Percentiles rank a stretch among this genome's conserved stretches.
These are phyloP conservation scores for Aphaenogaster ashmeadi DNA, from an alignment of 1,140 invertebrate genomes.

Conservation along the genomic window DNA sequence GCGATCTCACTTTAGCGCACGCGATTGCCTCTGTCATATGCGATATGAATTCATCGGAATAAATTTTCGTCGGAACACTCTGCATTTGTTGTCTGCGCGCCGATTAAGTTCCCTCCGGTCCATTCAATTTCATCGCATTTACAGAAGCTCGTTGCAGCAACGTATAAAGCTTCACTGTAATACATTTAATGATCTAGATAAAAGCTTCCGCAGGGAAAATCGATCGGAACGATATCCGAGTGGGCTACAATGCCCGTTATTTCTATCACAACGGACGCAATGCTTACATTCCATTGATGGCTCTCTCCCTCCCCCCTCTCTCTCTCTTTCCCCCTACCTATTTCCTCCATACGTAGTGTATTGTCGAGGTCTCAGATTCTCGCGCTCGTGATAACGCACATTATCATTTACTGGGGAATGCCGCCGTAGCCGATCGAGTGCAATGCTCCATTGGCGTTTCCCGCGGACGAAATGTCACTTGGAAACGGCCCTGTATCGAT, in stretches of 20 bases:
- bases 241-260: slow-evolving; percentile 29
- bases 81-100: not conserved
- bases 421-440: slow-evolving; percentile 32
- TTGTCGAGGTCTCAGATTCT: slow-evolving; percentile 47
- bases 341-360: slow-evolving; percentile 3
- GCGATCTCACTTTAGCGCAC: not conserved
- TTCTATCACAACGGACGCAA: slow-evolving; percentile 28
- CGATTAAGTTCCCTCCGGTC: slow-evolving; percentile 14
- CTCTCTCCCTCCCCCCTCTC: not conserved
- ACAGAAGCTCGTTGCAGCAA: not conserved
- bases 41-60: slow-evolving; percentile 1
- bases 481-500: not conserved
- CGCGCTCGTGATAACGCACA: slow-evolving; percentile 51
- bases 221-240: slow-evolving; percentile 22
- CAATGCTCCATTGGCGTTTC: slow-evolving; percentile 50
- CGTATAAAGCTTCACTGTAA: slow-evolving; percentile 17
- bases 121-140: slow-evolving; percentile 18
- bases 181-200: slow-evolving; percentile 58
- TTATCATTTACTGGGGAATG: slow-evolving; percentile 66
- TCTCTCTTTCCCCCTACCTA: not conserved
- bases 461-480: slow-evolving; percentile 39
- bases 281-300: slow-evolving; percentile 4
- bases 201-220: slow-evolving; percentile 37
- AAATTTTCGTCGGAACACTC: not conserved
- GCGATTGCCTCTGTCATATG: not conserved